phyloP scores from a whole-genome alignment of 1,140 invertebrate genomes.

The Drosophila burlai region DNA sequence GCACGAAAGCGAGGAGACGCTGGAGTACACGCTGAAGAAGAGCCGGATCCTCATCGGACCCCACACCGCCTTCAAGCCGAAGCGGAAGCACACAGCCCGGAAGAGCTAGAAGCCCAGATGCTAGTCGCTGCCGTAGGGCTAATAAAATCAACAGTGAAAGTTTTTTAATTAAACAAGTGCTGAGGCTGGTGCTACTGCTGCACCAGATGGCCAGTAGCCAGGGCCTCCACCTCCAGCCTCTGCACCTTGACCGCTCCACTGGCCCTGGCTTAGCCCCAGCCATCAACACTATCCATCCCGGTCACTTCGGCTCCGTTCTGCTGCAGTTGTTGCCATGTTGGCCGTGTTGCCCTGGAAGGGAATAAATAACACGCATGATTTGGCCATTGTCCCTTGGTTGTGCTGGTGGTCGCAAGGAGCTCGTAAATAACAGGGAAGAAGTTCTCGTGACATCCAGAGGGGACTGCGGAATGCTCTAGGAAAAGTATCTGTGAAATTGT shows the following conservation, averaged over 20 bases:
- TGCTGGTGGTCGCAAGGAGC: background rate
- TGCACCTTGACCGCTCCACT: slow-evolving; percentile 38
- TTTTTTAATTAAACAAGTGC: slow-evolving; percentile 76
- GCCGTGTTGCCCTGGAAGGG: slow-evolving; percentile 15
- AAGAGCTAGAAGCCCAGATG: background rate
- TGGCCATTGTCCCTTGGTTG: slow-evolving; percentile 54
- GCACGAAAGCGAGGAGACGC: slow-evolving; percentile 45
- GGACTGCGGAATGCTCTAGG: background rate
- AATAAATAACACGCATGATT: slow-evolving; percentile 68
- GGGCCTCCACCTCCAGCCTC: background rate
- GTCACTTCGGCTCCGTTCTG: background rate
- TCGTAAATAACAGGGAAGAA: background rate
- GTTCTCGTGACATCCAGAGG: background rate
- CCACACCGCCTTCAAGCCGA: slow-evolving; percentile 30
- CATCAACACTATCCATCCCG: slow-evolving; percentile 33
- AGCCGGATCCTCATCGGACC: slow-evolving; percentile 19
- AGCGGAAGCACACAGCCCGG: background rate
- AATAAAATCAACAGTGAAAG: slow-evolving; percentile 56
- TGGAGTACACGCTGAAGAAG: slow-evolving; percentile 5
- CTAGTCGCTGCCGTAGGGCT: slow-evolving; percentile 1
- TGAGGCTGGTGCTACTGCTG: slow-evolving; percentile 9
- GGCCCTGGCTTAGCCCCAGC: slow-evolving; percentile 13
- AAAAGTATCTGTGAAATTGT: background rate
- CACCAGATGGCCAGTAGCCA: slow-evolving; percentile 26
- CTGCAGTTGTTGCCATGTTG: slow-evolving; percentile 24